Conservation (phyloP, 2,888 invertebrate genomes). For the Fissipunctia ypsillon region DNA sequence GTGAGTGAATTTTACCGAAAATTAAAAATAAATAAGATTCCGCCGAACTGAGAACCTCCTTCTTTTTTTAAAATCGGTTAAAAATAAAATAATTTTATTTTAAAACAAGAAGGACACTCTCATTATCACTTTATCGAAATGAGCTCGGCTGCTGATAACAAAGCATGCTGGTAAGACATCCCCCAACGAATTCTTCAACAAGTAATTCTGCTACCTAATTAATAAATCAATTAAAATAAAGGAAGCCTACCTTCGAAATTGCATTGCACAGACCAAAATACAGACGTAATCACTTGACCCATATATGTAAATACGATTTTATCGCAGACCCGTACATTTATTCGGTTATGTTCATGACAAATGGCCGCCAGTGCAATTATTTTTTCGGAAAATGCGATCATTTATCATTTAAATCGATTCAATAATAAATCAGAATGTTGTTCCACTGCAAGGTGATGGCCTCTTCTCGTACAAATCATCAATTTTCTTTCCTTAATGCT, state of each 20-base stretch:
- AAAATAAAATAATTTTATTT: neutral
- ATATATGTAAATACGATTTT: conserved; percentile 27
- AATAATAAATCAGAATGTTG: conserved; percentile 32
- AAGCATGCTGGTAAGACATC: neutral
- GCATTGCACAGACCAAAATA: conserved; percentile 2
- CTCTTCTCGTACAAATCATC: neutral
- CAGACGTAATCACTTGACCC: conserved; percentile 32
- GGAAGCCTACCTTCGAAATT: neutral
- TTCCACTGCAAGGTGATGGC: too few species aligned
- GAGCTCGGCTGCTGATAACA: neutral
- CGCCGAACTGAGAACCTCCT: too few species aligned
- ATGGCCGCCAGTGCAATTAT: conserved; percentile 31
- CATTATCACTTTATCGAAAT: neutral
- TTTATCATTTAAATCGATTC: conserved; percentile 32
- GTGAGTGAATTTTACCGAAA: too few species aligned
- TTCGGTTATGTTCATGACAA: conserved; percentile 42
- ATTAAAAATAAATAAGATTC: too few species aligned
- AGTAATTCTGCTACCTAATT: neutral
- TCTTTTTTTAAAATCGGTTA: too few species aligned
- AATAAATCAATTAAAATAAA: neutral
- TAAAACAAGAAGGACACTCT: neutral
- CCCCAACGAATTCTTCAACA: neutral
- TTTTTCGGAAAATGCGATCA: conserved; percentile 30
- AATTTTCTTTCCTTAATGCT: neutral
- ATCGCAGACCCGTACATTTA: conserved; percentile 29